These are phyloP conservation scores for Caenorhabditis sinica DNA, from an alignment of 2,888 invertebrate species.

Conservation along the genomic window DNA sequence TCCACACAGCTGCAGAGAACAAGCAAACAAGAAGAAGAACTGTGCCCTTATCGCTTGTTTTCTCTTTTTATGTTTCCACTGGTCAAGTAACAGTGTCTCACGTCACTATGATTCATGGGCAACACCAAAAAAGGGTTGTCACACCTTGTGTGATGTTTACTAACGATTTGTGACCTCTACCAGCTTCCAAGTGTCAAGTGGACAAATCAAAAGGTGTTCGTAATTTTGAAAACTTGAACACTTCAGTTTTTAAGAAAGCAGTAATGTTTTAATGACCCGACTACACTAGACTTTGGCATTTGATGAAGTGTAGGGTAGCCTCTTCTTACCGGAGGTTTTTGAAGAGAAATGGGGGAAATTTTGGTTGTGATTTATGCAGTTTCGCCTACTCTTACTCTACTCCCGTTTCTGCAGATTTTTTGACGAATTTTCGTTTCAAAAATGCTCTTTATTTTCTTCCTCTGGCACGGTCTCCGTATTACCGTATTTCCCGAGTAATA, in stretches of 20 bases:
- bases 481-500: too few species aligned
- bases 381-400: too few species aligned
- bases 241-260: background rate
- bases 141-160: constrained; percentile 10
- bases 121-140: background rate
- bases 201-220: background rate
- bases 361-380: constrained; percentile 2
- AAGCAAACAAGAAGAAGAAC: background rate
- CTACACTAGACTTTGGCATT: background rate
- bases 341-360: background rate
- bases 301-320: background rate
- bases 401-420: background rate
- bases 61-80: too few species aligned
- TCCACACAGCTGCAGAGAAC: background rate
- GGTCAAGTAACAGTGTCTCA: background rate
- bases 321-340: too few species aligned
- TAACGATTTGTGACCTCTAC: background rate
- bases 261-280: background rate
- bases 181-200: too few species aligned
- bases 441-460: too few species aligned
- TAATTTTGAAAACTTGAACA: background rate
- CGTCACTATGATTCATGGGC: background rate
- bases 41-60: too few species aligned
- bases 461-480: background rate
- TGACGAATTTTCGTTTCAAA: background rate